Evolutionary conservation across 23 tunicate genomes (phyloP), one percentile per base, ranked within the genome.

Genomic region (Diplosoma virens): DNA sequence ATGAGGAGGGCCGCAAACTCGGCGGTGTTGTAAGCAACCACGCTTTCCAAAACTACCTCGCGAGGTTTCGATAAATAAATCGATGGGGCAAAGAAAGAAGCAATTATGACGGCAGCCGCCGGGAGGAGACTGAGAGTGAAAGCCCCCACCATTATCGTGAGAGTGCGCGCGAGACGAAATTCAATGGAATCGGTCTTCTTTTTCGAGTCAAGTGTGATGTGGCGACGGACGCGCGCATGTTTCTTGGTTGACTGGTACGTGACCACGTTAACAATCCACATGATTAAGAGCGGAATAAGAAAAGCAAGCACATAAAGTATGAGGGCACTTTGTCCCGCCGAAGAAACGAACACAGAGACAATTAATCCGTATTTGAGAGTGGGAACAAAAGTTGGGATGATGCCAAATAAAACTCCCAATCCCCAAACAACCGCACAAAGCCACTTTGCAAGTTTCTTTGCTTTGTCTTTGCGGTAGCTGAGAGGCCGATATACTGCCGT

Each of bases 401-500:
- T 66, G 1, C 84, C 71, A 45, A 89, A 77, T 0, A 89, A 16
- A 23, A 82, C 18, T 24, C 70, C 82, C 0, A 46, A 35, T n/a
- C 59, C 59, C 96, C 96, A 89, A 5, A 89, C 67, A 0, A 34
- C 81, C 29, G 71, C 63, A 24, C 80, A 75, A 0, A 55, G 17
- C 31, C 32, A 54, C 25, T 34, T 89, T 18, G 96, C 84, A 25
- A 71, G 33, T 9, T 21, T 27, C 45, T 89, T 89, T 28, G 96
- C 96, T 47, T 48, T 69, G 70, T 89, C 89, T 36, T 86, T 78
- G 26, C 84, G 56, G 81, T 89, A 89, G 0, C 66, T 27, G 31
- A 89, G 46, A 16, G 96, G 96, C 21, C 75, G 82, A 73, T 82
- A 71, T 23, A 89, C 86, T 23, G 87, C 84, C 33, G 70, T 74